Evolutionary conservation across 1,140 invertebrate species (phyloP).

Genomic region (Bombus terrestris): DNA sequence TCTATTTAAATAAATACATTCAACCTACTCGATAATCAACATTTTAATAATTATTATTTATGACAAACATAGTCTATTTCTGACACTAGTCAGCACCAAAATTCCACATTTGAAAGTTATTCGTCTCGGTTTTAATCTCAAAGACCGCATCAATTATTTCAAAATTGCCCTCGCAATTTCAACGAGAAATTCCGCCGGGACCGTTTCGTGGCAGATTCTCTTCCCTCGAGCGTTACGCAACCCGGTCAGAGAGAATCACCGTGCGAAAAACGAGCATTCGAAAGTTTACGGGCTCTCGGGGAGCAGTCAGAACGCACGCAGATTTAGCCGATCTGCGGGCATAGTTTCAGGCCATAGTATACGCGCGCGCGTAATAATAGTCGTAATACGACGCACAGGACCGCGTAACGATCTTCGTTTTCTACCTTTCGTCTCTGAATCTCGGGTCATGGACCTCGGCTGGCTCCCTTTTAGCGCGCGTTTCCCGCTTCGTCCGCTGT

Average conservation of each 20-base stretch:
- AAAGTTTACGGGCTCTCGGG: conserved; percentile 9
- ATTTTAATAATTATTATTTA: background rate
- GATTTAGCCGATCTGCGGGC: conserved; percentile 49
- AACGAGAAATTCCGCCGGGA: background rate
- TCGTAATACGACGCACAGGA: conserved; percentile 65
- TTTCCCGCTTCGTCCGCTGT: conserved; percentile 45
- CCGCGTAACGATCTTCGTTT: conserved; percentile 58
- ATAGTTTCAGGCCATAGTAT: conserved; percentile 49
- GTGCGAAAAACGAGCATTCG: conserved; percentile 27
- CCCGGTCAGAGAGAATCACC: background rate
- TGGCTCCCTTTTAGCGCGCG: conserved; percentile 46
- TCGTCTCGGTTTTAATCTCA: background rate
- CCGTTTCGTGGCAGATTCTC: background rate
- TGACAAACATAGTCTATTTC: background rate
- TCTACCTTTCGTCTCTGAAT: conserved; percentile 54
- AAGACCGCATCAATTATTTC: background rate
- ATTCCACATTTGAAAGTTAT: background rate
- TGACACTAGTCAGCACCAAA: background rate
- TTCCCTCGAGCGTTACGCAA: conserved; percentile 22
- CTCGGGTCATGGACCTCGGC: conserved; percentile 66
- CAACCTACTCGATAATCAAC: too few species aligned
- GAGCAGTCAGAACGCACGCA: conserved; percentile 24
- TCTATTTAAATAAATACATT: too few species aligned
- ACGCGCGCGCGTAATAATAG: conserved; percentile 64
- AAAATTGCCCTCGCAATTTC: background rate